phyloP scores from a whole-genome alignment of 2,113 vertebrate species.

The Cynocephalus volans region DNA sequence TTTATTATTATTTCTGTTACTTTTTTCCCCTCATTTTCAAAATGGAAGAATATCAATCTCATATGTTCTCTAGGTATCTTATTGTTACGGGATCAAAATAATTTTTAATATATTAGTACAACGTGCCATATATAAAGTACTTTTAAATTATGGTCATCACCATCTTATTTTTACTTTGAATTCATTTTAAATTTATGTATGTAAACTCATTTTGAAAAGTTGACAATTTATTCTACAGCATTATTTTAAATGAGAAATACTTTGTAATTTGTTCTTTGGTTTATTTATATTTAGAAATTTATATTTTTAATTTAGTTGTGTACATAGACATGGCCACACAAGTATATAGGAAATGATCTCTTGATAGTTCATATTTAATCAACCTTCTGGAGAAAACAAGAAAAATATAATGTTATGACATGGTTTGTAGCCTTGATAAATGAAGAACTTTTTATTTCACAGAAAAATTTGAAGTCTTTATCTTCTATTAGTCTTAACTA shows the following conservation, averaged over 20 bases:
- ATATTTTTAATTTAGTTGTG: conserved; percentile 48
- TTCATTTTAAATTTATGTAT: conserved; percentile 40
- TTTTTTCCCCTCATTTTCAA: background rate
- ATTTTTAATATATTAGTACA: conserved; percentile 26
- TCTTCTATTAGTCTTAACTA: conserved; percentile 46
- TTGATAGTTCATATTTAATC: conserved; percentile 46
- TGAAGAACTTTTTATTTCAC: conserved; percentile 49
- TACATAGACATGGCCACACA: background rate
- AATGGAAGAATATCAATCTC: background rate
- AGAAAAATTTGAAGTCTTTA: conserved; percentile 55
- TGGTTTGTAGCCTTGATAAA: conserved; percentile 38
- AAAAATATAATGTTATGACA: conserved; percentile 55
- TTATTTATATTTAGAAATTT: conserved; percentile 23
- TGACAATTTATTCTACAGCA: background rate
- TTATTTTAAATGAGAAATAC: conserved; percentile 56
- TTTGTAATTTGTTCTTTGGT: conserved; percentile 50
- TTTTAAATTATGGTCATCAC: conserved; percentile 10
- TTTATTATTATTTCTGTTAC: conserved; percentile 8
- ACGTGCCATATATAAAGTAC: background rate
- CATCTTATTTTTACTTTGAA: conserved; percentile 23
- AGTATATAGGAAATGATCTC: background rate
- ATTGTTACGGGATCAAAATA: background rate
- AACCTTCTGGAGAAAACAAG: background rate
- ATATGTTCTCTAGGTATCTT: background rate
- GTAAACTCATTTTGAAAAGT: conserved; percentile 62